Evolutionary conservation across 2,113 vertebrate species (phyloP).

Genomic region (Serinus canaria): DNA sequence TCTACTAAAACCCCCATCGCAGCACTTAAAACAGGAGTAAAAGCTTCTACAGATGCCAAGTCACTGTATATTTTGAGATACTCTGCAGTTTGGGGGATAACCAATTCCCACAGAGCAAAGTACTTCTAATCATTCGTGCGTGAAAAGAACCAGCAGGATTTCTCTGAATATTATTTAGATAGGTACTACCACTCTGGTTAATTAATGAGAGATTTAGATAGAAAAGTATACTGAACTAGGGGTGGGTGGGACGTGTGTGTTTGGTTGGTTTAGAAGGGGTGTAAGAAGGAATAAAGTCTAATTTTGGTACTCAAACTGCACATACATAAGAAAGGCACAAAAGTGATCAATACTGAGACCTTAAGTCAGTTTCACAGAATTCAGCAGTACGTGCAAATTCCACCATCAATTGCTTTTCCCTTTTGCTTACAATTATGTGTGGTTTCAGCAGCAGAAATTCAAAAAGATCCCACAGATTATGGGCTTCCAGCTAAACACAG

Average conservation of each 20-base stretch:
- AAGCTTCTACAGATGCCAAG: neutral
- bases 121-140: neutral
- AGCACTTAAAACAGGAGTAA: neutral
- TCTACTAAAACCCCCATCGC: neutral
- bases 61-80: neutral
- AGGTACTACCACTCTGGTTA: neutral
- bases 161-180: neutral
- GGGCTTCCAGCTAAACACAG: neutral
- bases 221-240: neutral
- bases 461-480: neutral
- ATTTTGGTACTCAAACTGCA: neutral
- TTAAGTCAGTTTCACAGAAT: neutral
- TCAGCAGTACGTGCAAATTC: neutral
- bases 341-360: rapidly evolving
- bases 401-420: neutral
- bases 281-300: neutral
- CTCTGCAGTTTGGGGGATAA: neutral
- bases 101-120: neutral
- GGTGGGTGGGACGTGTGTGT: no score
- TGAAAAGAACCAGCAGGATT: neutral
- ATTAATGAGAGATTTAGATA: neutral
- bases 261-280: neutral
- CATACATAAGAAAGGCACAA: neutral
- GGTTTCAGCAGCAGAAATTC: neutral
- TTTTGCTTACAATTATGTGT: neutral